Base-by-base conservation (phyloP, 2,888 invertebrate species). In the Drosophila fulvimacula region DNA sequence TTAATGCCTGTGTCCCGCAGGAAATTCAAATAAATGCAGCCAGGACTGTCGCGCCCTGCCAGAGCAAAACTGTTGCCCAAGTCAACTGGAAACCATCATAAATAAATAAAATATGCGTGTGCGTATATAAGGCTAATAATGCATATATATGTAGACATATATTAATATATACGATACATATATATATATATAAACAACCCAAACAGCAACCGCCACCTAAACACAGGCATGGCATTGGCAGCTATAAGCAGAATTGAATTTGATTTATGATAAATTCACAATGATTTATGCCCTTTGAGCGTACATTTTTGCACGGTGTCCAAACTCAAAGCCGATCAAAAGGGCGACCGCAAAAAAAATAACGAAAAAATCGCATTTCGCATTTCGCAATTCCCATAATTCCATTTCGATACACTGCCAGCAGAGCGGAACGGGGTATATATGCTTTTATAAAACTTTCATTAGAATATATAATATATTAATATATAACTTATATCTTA, bases 181-280 rank as follows among this genome's bases (percentile, higher is more conserved):
- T 41, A 21, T 30, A 10, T 24, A 42, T 34, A 9, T 19, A 32
- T 32, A 86, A 80, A 73, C 64, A 76, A 13, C 52, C 24, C 19
- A 53, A 38, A 38, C 39, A 13, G 30, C 42, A 41, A 27, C 30
- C 46, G n/a, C 24, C 63, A n/a, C n/a, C 24, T n/a, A 48, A 32
- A 15, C 24, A 27, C 46, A 24, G 65, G 49, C 44, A 51, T 62
- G 61, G 60, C 61, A 65, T 56, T 67, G 66, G 65, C 69, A 62
- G 76, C 56, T 57, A 30, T 21, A 15, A 30, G 30, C 42, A 62
- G 68, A 83, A 86, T 88, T 86, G 75, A 84, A 88, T 88, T 81
- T 86, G 86, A 86, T 86, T 86, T 86, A 88, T 86, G 84, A 86
- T 88, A 88, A 88, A 82, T 84, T 80, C 82, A 53, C 73, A 75